Evolutionary conservation across 1,140 invertebrate genomes (phyloP), one percentile per base, ranked within the genome.

Genomic region (Heliconius hermathena): DNA sequence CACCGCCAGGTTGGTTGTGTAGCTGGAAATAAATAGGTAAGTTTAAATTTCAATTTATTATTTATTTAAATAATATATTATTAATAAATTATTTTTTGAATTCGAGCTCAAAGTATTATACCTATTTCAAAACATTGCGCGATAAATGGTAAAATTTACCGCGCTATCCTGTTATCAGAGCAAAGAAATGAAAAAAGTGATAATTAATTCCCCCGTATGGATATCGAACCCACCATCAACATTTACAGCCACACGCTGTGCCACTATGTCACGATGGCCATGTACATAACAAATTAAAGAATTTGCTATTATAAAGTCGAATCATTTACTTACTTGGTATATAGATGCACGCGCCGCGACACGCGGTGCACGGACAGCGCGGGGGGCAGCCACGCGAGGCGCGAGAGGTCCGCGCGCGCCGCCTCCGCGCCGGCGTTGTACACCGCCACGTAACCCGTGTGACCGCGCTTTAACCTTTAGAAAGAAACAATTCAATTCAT

Each of bases 391-490:
- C 84, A 81, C 5, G 71, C 20, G 22, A 90, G 46, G 3, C 74
- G 22, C 0, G 84, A 82, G 20, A 92, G 83, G 81, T 86, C 81
- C 13, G 85, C 90, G 60, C 76, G 84, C 72, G 38, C 85, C 22
- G 29, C 72, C 36, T 76, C 78, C 1, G 16, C 54, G 6, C 73
- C 57, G 2, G 86, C 82, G 81, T 92, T 92, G 81, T 85, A 88
- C 77, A 92, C 84, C 72, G 86, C 84, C 74, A 88, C 80, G 83
- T 89, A 93, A 33, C 90, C 88, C 13, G 84, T 87, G 83, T 89
- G 88, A 5, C 87, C 87, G 0, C 81, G 36, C 83, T 91, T 91
- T 90, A 90, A 91, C 33, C 91, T 93, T 80, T 1, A 0, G 13
- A 5, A 22, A n/a, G n/a, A 33, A 33, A 1, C 29, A 26, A 71